These are phyloP conservation scores for Sciurus vulgaris DNA, from an alignment of 2,797 vertebrate species.

Conservation along the genomic window DNA sequence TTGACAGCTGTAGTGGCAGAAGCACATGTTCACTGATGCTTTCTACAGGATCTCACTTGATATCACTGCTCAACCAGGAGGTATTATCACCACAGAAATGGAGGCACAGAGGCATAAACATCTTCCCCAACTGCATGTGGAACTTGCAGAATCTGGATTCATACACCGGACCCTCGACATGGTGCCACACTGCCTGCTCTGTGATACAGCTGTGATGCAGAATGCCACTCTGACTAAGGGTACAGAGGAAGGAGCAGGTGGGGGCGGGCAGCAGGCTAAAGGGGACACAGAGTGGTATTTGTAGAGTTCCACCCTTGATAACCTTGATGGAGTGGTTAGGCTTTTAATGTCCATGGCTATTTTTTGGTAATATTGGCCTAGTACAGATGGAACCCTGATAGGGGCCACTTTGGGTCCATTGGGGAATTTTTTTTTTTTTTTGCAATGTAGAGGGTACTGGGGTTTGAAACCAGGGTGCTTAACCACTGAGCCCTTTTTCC, in stretches of 20 bases:
- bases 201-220: background rate
- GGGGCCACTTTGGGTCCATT: background rate
- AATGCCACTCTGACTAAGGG: too few relatives aligned
- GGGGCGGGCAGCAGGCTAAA: background rate
- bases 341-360: background rate
- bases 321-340: fast-evolving
- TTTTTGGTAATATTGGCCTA: background rate
- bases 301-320: background rate
- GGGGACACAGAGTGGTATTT: fast-evolving
- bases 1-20: too few relatives aligned
- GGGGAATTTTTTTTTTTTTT: too few relatives aligned
- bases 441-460: too few relatives aligned
- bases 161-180: background rate
- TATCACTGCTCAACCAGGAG: background rate
- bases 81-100: background rate
- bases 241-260: background rate
- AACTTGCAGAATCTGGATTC: background rate
- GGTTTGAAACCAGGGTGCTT: too few relatives aligned
- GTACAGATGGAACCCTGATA: fast-evolving
- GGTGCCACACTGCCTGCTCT: background rate
- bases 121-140: background rate
- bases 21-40: background rate
- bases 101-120: background rate
- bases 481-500: too few relatives aligned
- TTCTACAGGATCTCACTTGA: background rate